Conservation (phyloP, 2,888 invertebrate species). For the Dynastes grantii region DNA sequence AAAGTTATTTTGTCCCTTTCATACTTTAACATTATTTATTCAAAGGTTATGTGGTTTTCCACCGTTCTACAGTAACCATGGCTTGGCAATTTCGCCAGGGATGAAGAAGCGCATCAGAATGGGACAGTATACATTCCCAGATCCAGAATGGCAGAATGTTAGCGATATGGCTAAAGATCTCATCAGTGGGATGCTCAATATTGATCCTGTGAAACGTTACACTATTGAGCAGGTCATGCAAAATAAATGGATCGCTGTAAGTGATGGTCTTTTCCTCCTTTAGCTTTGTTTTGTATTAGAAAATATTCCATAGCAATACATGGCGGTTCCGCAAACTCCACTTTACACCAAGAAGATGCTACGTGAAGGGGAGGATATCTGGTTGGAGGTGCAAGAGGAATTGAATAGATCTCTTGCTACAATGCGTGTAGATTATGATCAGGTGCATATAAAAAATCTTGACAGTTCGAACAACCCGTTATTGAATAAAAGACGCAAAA, state of each 20-base stretch:
- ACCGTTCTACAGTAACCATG: conserved; percentile 98
- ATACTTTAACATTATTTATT: background rate
- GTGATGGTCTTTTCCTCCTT: conserved; percentile 61
- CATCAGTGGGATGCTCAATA: conserved; percentile 94
- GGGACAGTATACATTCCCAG: conserved; percentile 98
- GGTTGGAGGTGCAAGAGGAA: conserved; percentile 99
- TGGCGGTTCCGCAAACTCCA: conserved; percentile 95
- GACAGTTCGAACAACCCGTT: conserved; percentile 95
- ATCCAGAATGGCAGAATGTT: conserved; percentile 96
- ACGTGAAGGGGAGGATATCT: conserved; percentile 92
- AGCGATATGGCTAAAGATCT: conserved; percentile 96
- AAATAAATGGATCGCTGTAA: conserved; percentile 90
- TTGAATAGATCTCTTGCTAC: conserved; percentile 98
- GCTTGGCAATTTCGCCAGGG: conserved; percentile 97
- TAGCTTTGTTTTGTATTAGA: conserved; percentile 6
- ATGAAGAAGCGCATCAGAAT: conserved; percentile 98
- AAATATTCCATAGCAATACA: conserved; percentile 73
- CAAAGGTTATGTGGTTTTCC: conserved; percentile 94
- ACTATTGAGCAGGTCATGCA: conserved; percentile 93
- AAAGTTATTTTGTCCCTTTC: no score
- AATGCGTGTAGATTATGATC: conserved; percentile 98
- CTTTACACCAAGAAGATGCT: conserved; percentile 92
- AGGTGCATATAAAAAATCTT: conserved; percentile 93
- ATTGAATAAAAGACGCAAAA: conserved; percentile 86
- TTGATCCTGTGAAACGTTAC: conserved; percentile 92